Evolutionary conservation across 1,140 invertebrate species (phyloP).

Genomic region (Medauroidea extradentata): DNA sequence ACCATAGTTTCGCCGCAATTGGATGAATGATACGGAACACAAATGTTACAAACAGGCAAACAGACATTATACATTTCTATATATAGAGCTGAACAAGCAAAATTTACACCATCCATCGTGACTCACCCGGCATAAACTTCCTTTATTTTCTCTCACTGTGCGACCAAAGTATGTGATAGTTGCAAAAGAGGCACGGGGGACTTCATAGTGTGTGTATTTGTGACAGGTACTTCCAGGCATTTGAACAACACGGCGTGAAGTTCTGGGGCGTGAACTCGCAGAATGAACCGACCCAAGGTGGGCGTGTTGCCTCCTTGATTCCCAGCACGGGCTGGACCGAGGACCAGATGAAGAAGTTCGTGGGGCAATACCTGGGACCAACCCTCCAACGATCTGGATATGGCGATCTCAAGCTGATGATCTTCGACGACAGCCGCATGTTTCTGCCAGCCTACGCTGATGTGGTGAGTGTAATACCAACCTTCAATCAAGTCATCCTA

Average conservation of each 20-base stretch:
- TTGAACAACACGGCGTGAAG: slow-evolving; percentile 47
- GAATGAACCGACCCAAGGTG: slow-evolving; percentile 25
- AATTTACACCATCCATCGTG: too few relatives aligned
- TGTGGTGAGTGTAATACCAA: slow-evolving; percentile 33
- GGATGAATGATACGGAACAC: too few relatives aligned
- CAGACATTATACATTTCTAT: too few relatives aligned
- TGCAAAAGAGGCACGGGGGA: too few relatives aligned
- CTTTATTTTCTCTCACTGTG: too few relatives aligned
- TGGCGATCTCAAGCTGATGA: slow-evolving; percentile 47
- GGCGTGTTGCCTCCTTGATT: slow-evolving; percentile 44
- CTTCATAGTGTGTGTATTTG: too few relatives aligned
- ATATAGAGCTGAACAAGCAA: too few relatives aligned
- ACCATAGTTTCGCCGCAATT: too few relatives aligned
- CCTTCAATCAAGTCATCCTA: too few relatives aligned
- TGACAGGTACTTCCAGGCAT: slow-evolving; percentile 55
- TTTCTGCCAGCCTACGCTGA: slow-evolving; percentile 49
- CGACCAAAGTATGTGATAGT: too few relatives aligned
- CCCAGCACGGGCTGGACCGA: slow-evolving; percentile 53
- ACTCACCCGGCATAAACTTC: too few relatives aligned
- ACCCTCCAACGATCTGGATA: slow-evolving; percentile 41
- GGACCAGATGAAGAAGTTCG: slow-evolving; percentile 47
- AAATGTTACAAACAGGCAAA: too few relatives aligned
- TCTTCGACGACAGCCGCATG: slow-evolving; percentile 51
- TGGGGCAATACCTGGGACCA: slow-evolving; percentile 49
- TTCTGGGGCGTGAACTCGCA: slow-evolving; percentile 61